Base-by-base conservation (phyloP, 2,113 vertebrate species). In the Pagrus major region DNA sequence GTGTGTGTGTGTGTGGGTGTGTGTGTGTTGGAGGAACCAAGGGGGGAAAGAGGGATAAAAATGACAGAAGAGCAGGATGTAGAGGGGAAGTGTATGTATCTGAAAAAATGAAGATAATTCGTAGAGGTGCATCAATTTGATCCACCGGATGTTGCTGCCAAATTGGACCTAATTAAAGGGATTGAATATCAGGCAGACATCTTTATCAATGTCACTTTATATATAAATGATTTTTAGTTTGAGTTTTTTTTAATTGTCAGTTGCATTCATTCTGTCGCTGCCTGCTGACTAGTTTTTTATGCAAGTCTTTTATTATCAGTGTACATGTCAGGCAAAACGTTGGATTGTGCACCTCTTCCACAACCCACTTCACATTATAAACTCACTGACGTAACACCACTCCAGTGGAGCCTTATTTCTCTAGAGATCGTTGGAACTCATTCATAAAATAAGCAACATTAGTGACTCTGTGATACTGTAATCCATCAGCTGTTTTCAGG, bases 1-100 rank as follows among this genome's bases (percentile, higher is more conserved):
- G 46, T 47, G 54, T n/a, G 56, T 21, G 55, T 58, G 12, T 61
- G 59, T 25, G 52, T 54, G 52, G 27, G 52, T 47, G 46, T 47
- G 20, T 21, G 46, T 47, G 54, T n/a, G 56, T 33, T 12, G 31
- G 41, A 61, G 56, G 23, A 41, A 51, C 9, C 25, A 10, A 10
- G 18, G 11, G 4, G 63, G 44, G 35, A 47, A 39, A 68, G 27
- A 16, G 18, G 37, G 23, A 63, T 39, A 35, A n/a, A 73, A 37
- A 27, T 47, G 63, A 68, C 20, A 25, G 29, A 56, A 21, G n/a
- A 69, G 31, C 15, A 29, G 66, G 49, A 55, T 51, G 39, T 58
- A 18, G 11, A 27, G 25, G 27, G 33, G 33, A 55, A 41, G 37
- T 6, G n/a, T 56, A 20, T 37, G 20, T 11, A 11, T 52, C 27